Conservation (phyloP, 2,113 vertebrate species). For the Xiphophorus hellerii region DNA sequence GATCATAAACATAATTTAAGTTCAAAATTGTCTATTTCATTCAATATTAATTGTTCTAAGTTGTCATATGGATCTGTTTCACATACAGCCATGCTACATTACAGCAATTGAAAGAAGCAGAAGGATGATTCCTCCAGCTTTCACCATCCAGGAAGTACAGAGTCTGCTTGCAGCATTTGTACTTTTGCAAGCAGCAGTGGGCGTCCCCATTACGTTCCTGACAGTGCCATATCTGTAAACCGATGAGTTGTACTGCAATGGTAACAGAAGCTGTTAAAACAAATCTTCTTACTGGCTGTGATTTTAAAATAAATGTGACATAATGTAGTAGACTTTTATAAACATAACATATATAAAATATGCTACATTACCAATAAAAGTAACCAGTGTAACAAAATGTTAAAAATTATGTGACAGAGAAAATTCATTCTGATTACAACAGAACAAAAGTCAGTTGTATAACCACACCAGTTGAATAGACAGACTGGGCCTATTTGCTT, state of each 20-base stretch:
- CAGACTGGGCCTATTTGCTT: background rate
- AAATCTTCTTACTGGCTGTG: background rate
- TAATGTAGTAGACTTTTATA: background rate
- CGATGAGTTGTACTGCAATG: background rate
- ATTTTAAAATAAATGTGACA: background rate
- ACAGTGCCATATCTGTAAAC: background rate
- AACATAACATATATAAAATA: background rate
- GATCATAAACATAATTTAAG: no score
- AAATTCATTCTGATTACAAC: no score
- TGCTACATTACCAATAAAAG: background rate
- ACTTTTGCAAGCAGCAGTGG: constrained; percentile 23
- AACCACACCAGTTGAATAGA: background rate
- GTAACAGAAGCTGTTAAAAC: background rate
- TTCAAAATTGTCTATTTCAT: no score
- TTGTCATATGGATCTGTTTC: background rate
- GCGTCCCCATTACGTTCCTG: constrained; percentile 48
- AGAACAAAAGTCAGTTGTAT: no score
- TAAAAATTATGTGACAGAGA: background rate
- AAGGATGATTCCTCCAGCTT: constrained; percentile 15
- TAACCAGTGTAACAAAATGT: background rate
- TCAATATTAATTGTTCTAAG: background rate
- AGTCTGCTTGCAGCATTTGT: constrained; percentile 2
- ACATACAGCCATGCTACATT: constrained; percentile 8
- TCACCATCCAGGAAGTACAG: constrained; percentile 20
- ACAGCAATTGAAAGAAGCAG: constrained; percentile 24